Evolutionary conservation across 2,113 vertebrate species (phyloP).

Genomic region (Prochilodus magdalenae): DNA sequence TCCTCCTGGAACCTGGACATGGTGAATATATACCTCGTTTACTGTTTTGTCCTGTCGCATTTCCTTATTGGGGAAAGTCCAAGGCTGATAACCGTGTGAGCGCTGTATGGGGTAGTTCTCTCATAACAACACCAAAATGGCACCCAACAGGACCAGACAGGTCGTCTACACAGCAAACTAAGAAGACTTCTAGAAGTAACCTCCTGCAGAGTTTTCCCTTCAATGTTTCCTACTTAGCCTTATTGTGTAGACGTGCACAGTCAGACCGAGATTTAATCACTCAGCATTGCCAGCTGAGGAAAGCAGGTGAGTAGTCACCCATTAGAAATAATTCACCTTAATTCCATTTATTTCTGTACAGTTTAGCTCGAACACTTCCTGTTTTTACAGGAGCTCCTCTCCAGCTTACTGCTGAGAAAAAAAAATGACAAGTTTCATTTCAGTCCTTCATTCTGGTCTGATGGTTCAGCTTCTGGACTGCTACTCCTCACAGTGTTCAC

Average conservation of each 20-base stretch:
- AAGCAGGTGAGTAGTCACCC: background rate
- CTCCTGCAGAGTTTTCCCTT: no score
- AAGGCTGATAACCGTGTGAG: conserved; percentile 5
- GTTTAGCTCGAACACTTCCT: no score
- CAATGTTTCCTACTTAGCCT: no score
- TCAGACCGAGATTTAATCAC: no score
- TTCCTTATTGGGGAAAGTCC: conserved; percentile 34
- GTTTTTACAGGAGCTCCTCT: no score
- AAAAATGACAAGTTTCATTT: no score
- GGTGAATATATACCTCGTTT: background rate
- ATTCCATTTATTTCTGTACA: no score
- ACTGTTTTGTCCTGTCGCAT: background rate
- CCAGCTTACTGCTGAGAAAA: no score
- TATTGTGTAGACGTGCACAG: no score
- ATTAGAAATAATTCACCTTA: no score
- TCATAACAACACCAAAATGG: conserved; percentile 38
- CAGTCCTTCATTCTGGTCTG: no score
- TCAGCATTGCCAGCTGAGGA: background rate
- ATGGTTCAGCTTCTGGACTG: background rate
- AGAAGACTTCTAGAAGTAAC: background rate
- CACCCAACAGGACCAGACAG: conserved; percentile 6
- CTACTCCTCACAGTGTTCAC: background rate
- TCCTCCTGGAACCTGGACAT: background rate
- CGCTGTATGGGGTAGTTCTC: background rate
- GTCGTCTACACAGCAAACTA: background rate